Conservation (phyloP, 2,113 vertebrate genomes). For the Laticauda laticaudata region DNA sequence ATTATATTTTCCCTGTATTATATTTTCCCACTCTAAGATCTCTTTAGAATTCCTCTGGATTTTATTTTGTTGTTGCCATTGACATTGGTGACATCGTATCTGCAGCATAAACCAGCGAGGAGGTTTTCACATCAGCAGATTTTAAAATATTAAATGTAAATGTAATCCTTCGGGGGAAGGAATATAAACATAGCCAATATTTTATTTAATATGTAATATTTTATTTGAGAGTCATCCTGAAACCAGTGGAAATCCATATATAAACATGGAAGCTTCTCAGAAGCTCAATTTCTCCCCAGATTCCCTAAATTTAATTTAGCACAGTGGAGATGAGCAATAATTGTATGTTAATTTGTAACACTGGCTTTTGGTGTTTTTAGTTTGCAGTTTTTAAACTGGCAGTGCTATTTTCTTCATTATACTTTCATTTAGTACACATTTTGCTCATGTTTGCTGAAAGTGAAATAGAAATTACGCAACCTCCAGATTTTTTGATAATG, state of each 20-base stretch:
- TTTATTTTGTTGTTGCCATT: not conserved
- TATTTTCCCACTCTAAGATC: not conserved
- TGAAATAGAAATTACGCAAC: conserved; percentile 43
- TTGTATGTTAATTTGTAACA: conserved; percentile 7
- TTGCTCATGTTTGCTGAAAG: conserved; percentile 37
- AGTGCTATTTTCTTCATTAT: conserved; percentile 24
- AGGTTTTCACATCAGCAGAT: not conserved
- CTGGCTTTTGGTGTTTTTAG: conserved; percentile 13
- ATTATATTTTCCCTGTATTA: not conserved
- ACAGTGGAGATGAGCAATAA: not conserved
- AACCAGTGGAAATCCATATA: not conserved
- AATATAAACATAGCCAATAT: too few species aligned
- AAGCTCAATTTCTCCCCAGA: not conserved
- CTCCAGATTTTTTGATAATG: conserved; percentile 44
- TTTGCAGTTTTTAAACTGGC: conserved; percentile 43
- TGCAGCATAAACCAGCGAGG: not conserved
- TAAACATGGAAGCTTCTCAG: not conserved
- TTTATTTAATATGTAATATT: too few species aligned
- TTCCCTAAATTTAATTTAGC: not conserved
- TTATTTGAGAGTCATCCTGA: too few species aligned
- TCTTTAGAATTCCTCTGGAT: not conserved
- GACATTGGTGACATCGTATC: not conserved
- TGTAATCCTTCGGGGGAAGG: too few species aligned
- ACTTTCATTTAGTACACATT: conserved; percentile 37
- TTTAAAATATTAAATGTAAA: not conserved